phyloP scores from a whole-genome alignment of 2,888 invertebrate species.

The Tenthredo notha region DNA sequence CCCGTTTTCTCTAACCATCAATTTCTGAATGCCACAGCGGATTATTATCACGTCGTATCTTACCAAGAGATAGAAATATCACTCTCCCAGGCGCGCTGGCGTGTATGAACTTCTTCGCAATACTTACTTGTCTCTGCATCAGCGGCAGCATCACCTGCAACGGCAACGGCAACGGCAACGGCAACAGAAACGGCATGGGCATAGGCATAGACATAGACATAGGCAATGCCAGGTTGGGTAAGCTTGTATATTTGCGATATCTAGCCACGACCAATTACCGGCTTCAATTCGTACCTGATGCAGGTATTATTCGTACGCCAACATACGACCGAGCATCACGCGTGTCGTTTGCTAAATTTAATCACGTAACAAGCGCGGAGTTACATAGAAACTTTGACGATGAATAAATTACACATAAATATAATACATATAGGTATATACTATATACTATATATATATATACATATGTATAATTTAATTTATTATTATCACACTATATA shows the following conservation, averaged over 20 bases:
- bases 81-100: constrained; percentile 62
- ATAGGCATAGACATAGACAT: not conserved
- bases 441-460: too few species aligned
- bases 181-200: not conserved
- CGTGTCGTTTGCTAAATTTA: constrained; percentile 30
- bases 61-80: constrained; percentile 69
- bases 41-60: constrained; percentile 69
- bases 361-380: constrained; percentile 28
- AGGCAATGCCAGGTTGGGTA: not conserved
- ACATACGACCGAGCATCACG: constrained; percentile 17
- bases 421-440: not conserved
- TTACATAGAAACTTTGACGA: constrained; percentile 9
- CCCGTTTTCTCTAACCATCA: constrained; percentile 71
- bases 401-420: constrained; percentile 12
- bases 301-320: not conserved
- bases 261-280: constrained; percentile 38
- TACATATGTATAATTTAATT: too few species aligned
- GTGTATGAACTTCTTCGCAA: constrained; percentile 41
- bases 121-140: constrained; percentile 29
- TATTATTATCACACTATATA: not conserved
- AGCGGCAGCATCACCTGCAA: not conserved
- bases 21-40: constrained; percentile 66
- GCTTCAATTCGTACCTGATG: constrained; percentile 32
- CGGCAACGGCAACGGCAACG: not conserved
- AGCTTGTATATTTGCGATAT: constrained; percentile 33